Evolutionary conservation across 2,888 invertebrate species (phyloP).

Genomic region (Eupithecia insigniata): DNA sequence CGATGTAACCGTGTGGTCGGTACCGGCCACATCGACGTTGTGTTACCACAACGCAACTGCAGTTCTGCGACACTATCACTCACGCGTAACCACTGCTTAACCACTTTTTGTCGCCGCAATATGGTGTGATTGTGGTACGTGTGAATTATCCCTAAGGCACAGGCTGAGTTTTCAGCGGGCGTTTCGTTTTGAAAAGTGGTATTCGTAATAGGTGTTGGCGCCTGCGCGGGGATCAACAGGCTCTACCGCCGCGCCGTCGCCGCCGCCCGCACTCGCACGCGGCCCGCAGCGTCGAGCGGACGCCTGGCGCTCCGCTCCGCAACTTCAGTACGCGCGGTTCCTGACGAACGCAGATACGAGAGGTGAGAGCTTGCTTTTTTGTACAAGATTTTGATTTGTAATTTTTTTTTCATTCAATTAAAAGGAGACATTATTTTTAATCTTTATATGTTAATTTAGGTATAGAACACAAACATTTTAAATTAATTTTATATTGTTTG

Average conservation of each 20-base stretch:
- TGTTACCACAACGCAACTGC: too few species aligned
- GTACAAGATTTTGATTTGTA: not conserved
- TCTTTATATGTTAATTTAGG: not conserved
- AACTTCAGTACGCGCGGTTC: conserved; percentile 3
- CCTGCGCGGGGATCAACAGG: conserved; percentile 10
- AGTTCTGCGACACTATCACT: too few species aligned
- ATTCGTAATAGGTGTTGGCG: conserved; percentile 6
- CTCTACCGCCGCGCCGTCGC: not conserved
- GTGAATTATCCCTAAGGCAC: too few species aligned
- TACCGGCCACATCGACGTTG: too few species aligned
- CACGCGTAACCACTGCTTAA: too few species aligned
- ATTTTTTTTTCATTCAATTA: not conserved
- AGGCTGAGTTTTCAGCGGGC: not conserved
- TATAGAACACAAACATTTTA: not conserved
- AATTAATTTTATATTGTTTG: not conserved
- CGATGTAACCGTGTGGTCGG: too few species aligned
- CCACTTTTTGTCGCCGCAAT: too few species aligned
- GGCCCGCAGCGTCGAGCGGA: not conserved
- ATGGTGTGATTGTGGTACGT: too few species aligned
- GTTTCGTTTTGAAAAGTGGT: not conserved
- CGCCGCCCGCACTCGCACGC: not conserved
- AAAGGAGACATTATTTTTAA: not conserved
- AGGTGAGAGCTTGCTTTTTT: not conserved
- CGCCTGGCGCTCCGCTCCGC: not conserved
- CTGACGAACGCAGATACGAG: not conserved